Evolutionary conservation across 1,140 invertebrate genomes (phyloP), one percentile per base, ranked within the genome.

Genomic region (Dolichoris vasculosae): DNA sequence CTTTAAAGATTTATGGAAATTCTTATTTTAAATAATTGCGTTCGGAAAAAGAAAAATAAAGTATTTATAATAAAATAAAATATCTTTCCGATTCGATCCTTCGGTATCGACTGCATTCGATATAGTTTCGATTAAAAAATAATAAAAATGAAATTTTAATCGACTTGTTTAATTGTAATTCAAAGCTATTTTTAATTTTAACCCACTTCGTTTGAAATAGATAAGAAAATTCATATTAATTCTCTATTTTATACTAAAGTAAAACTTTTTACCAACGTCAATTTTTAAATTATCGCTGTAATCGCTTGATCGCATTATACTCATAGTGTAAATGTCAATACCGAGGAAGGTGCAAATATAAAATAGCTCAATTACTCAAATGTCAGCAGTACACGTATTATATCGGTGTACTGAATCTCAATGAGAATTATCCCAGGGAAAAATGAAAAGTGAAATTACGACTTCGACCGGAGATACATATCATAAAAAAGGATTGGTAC

Each of bases 381-480:
- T n/a, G 75, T 78, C 73, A 78, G 30, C 43, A 8, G 51, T 63
- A 64, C 51, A 38, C 15, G 40, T 6, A 38, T 38, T 17, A 11
- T 78, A 78, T 84, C 75, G 32, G 35, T n/a, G 59, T 51, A 43
- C 20, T 46, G 7, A 67, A 84, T 84, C 82, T 77, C 2, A 63
- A 17, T 43, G 15, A 83, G 51, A 63, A 76, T 84, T 48, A 51
- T 0, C 75, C 75, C 38, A 35, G 0, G 51, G 75, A 38, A 35
- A 11, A 46, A 83, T 35, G 40, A 83, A 83, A 82, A 83, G 67
- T 15, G 35, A 83, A 83, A 83, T 83, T 43, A 83, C n/a, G 55
- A 26, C 48, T 43, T 59, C 23, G 11, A 32, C 6, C 32, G 6
- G 15, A 75, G 81, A 83, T 83, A 48, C 32, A 11, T 40, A 83